Evolutionary conservation across 2,888 invertebrate species (phyloP).

Genomic region (Heliconius erato): DNA sequence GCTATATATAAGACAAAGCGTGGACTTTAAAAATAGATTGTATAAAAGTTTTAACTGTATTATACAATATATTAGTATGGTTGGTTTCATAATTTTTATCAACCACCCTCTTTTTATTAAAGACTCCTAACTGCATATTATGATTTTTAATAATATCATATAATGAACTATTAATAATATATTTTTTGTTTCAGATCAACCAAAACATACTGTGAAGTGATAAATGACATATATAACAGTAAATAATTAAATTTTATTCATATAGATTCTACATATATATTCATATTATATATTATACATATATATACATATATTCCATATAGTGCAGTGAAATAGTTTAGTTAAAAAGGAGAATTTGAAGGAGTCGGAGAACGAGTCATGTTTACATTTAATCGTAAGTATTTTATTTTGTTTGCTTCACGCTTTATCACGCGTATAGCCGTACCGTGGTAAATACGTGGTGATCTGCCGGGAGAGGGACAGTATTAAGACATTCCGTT

Average conservation of each 20-base stretch:
- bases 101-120: background rate
- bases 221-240: background rate
- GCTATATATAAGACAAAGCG: no score
- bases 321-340: background rate
- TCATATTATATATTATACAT: background rate
- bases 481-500: no score
- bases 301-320: background rate
- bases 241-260: background rate
- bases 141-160: background rate
- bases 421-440: background rate
- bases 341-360: background rate
- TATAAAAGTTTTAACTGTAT: no score
- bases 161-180: background rate
- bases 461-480: no score
- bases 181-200: conserved; percentile 1
- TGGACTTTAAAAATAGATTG: no score
- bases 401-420: background rate
- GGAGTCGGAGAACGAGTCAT: background rate
- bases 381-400: conserved; percentile 10
- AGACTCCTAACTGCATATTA: no score
- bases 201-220: background rate
- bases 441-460: background rate
- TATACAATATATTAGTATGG: no score
- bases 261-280: background rate
- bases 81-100: no score